Evolutionary conservation across 2,888 invertebrate species (phyloP), one percentile per base, ranked within the genome.

Genomic region (Heliconius erato): DNA sequence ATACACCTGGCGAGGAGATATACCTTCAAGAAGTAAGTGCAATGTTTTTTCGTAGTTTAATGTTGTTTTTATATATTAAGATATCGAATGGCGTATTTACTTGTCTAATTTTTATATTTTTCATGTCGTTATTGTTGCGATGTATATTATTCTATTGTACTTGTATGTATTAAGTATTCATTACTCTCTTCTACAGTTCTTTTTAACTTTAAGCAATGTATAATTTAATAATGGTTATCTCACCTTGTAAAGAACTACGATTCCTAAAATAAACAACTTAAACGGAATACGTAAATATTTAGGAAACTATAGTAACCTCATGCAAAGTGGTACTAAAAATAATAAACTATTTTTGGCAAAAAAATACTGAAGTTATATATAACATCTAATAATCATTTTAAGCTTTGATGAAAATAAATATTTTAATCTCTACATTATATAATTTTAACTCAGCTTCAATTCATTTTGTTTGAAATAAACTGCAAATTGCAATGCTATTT

Each of bases 21-120:
- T 94, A 91, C 82, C 87, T 95, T 54, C 95, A 95, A 90, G 90
- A 94, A 92, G 95, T 95, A 88, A 89, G 87, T 87, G 28, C 83
- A 74, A 54, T 28, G n/a, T n/a, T n/a, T n/a, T n/a, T n/a, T n/a
- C n/a, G n/a, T n/a, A n/a, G n/a, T n/a, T n/a, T n/a, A n/a, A n/a
- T n/a, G 35, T 9, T 40, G 35, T 40, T 40, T 40, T 40, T 40
- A 67, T 67, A 67, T 67, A 67, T 28, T 26, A 26, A n/a, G 11
- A 14, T 28, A 26, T 28, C 14, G n/a, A 26, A 28, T 59, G 54
- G 54, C 26, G 7, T 67, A 26, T 26, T 28, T 26, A 5, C 12
- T 67, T 26, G 6, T 14, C 14, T 28, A 14, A 26, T 28, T 26
- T 67, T 26, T 5, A 28, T 67, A 67, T 26, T 67, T 65, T 14